Evolutionary conservation across 2,113 vertebrate genomes (phyloP), one percentile per base, ranked within the genome.

Genomic region (Aldabrachelys gigantea): DNA sequence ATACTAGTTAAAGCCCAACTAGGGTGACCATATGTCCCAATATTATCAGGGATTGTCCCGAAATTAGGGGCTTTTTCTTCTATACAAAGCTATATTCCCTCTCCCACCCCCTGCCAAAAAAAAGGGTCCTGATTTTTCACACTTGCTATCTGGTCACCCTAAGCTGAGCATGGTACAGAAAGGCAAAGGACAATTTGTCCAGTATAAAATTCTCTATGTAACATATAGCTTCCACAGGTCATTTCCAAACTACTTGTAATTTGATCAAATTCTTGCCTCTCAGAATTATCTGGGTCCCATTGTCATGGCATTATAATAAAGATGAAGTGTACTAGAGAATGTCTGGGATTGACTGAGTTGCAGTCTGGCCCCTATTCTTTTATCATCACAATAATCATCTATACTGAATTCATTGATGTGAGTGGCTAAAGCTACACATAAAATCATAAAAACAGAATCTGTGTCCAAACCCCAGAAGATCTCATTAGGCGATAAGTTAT

Each of bases 321-420:
- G 59, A 3, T 29, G 29, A 17, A 50, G 8, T 82, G 25, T 35
- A 44, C 38, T 75, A 52, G 22, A 80, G 65, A 25, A 8, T 14
- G 4, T 50, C 53, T 88, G 59, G 78, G 80, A 86, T 0, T 53
- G 14, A 5, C 35, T 0, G 0, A 25, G 24, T 82, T 38, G 22
- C 0, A 0, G 25, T 84, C 8, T 78, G 49, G 22, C 21, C 56
- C 13, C 25, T 17, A 50, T 38, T 25, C n/a, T 21, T 89, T 0
- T 13, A 59, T 38, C 10, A 78, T 89, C 82, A 31, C 44, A 83
- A 10, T 21, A 75, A 91, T 80, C 35, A 80, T 35, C 41, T 76
- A 10, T 38, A 38, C 57, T 94, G 76, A 69, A 69, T 82, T 44
- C 17, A 29, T n/a, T 75, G 24, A 83, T 72, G 2, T 27, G 47